These are phyloP conservation scores for Conus ventricosus DNA, from an alignment of 1,140 invertebrate genomes.

Conservation along the genomic window DNA sequence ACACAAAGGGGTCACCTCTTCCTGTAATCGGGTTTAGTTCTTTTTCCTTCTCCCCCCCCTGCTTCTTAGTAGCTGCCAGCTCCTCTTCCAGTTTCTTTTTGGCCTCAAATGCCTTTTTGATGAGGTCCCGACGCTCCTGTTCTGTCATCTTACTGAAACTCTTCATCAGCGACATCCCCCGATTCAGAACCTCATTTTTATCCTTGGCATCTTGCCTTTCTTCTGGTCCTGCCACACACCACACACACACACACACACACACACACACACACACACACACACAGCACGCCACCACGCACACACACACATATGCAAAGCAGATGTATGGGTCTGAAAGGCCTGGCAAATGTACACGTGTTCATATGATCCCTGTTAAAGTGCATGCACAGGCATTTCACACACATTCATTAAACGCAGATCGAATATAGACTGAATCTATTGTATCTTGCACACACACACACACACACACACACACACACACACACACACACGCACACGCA, in stretches of 20 bases:
- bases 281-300: background rate
- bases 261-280: background rate
- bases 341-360: too few species aligned
- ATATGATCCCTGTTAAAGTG: too few species aligned
- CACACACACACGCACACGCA: background rate
- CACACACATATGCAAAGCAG: background rate
- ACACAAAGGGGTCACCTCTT: constrained; percentile 47
- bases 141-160: constrained; percentile 63
- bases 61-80: constrained; percentile 60
- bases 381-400: too few species aligned
- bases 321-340: too few species aligned
- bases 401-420: too few species aligned
- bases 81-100: constrained; percentile 63
- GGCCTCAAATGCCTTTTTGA: constrained; percentile 64
- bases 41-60: constrained; percentile 62
- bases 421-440: too few species aligned
- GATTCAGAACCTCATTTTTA: constrained; percentile 55
- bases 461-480: background rate
- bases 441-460: background rate
- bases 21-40: constrained; percentile 60
- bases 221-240: constrained; percentile 34
- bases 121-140: constrained; percentile 59
- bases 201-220: constrained; percentile 32
- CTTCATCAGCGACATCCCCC: constrained; percentile 63
- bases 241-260: background rate